Evolutionary conservation across 2,888 invertebrate genomes (phyloP), one percentile per base, ranked within the genome.

Genomic region (Ophion costatus): DNA sequence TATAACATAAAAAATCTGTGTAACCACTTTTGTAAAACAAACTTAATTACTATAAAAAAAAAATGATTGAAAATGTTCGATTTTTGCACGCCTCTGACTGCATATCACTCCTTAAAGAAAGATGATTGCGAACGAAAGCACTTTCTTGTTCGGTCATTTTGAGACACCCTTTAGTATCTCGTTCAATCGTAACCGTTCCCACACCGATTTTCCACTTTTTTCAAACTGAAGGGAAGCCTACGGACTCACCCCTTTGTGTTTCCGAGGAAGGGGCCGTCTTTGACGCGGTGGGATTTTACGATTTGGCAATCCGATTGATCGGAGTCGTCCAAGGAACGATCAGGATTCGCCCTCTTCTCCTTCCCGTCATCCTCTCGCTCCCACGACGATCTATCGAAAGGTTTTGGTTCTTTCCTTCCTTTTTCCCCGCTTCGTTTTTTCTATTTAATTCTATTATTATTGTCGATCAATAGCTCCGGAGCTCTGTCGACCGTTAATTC

Each of bases 161-260:
- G 29, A 29, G 29, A 29, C 29, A 29, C 29, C 29, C 29, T 74
- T 9, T 74, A 38, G 38, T 38, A 63, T 74, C n/a, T 24, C n/a
- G 42, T 24, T 14, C 3, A 63, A 22, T 45, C 24, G 42, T 61
- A 63, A 38, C 22, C 38, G 10, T 57, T 38, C 11, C 6, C 20
- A 24, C 33, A 64, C 6, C 38, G 59, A 64, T 64, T n/a, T 42
- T 45, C n/a, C 10, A n/a, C 20, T 51, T 64, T 75, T 75, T 45
- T 14, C 10, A 10, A 3, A 63, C 33, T 75, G 14, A 59, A 42
- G 59, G 22, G 45, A 17, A 42, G 42, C 33, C n/a, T 20, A 2
- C 2, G 17, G 42, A 29, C 69, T 82, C 77, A 82, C 81, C 81
- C 59, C 56, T 82, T 82, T 38, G 66, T 75, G 64, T 74, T 63